These are phyloP conservation scores for Huso huso DNA, from an alignment of 2,797 vertebrate species.

Conservation along the genomic window DNA sequence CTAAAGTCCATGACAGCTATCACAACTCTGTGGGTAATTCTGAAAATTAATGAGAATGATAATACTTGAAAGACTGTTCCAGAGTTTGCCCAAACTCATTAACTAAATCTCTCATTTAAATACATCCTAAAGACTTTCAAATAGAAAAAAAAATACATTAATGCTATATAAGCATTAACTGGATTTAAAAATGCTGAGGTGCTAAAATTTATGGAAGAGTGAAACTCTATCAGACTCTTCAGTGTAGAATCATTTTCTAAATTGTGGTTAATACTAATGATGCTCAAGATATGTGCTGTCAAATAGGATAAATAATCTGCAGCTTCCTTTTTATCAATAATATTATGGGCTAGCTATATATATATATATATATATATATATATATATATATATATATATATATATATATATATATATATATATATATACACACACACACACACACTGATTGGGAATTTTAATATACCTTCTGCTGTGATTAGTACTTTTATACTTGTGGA, in stretches of 20 bases:
- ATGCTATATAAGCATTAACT: constrained; percentile 72
- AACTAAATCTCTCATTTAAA: constrained; percentile 93
- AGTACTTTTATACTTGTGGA: no score
- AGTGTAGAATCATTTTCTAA: constrained; percentile 24
- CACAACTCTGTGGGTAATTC: constrained; percentile 93
- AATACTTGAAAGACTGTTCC: constrained; percentile 98
- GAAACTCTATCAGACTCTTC: constrained; percentile 35
- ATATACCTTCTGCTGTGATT: background rate
- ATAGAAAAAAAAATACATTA: constrained; percentile 73
- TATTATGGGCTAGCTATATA: background rate
- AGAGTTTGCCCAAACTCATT: constrained; percentile 98
- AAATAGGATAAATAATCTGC: constrained; percentile 23
- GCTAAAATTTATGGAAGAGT: constrained; percentile 70
- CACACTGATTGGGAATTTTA: background rate
- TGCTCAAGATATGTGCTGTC: constrained; percentile 25
- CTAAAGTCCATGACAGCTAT: constrained; percentile 98
- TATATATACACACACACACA: background rate
- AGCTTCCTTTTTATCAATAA: background rate
- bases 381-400: background rate
- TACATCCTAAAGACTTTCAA: constrained; percentile 86
- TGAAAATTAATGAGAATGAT: constrained; percentile 99
- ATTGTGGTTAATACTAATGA: constrained; percentile 24
- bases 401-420: background rate
- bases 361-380: background rate
- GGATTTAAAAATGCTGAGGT: constrained; percentile 61